phyloP scores from a whole-genome alignment of 2,888 invertebrate genomes.

The Pomacea canaliculata region DNA sequence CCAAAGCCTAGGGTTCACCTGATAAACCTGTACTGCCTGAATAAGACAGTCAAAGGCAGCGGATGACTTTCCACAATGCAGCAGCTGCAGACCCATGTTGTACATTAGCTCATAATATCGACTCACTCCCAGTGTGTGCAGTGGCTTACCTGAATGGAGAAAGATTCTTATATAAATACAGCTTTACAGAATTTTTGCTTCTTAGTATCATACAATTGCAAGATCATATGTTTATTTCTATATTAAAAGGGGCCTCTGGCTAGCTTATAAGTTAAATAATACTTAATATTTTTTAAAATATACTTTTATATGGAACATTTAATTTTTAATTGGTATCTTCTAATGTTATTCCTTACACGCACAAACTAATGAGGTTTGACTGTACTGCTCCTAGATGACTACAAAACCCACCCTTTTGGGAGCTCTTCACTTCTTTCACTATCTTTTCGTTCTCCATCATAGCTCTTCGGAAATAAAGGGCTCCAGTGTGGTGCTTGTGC shows the following conservation, averaged over 20 bases:
- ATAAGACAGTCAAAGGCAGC: conserved; percentile 93
- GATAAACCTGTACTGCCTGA: conserved; percentile 86
- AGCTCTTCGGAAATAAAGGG: conserved; percentile 84
- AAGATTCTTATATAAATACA: background rate
- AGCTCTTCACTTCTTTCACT: conserved; percentile 50
- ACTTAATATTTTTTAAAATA: too few species aligned
- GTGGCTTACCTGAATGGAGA: conserved; percentile 71
- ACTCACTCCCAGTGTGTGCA: conserved; percentile 77
- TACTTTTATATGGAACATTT: too few species aligned
- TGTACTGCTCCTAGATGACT: too few species aligned
- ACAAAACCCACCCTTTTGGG: conserved; percentile 32
- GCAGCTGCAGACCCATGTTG: conserved; percentile 86
- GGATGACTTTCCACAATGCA: conserved; percentile 83
- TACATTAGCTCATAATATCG: conserved; percentile 80
- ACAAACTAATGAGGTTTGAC: too few species aligned
- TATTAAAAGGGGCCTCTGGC: background rate
- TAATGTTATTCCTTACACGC: too few species aligned
- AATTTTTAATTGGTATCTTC: too few species aligned
- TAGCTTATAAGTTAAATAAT: too few species aligned
- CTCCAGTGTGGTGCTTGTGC: conserved; percentile 84
- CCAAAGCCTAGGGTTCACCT: conserved; percentile 92
- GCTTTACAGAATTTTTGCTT: too few species aligned
- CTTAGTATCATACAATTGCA: too few species aligned
- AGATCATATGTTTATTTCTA: too few species aligned
- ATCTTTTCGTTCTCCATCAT: conserved; percentile 78